Evolutionary conservation across 2,797 vertebrate genomes (phyloP), one percentile per base, ranked within the genome.

Genomic region (Aphelocoma californica): DNA sequence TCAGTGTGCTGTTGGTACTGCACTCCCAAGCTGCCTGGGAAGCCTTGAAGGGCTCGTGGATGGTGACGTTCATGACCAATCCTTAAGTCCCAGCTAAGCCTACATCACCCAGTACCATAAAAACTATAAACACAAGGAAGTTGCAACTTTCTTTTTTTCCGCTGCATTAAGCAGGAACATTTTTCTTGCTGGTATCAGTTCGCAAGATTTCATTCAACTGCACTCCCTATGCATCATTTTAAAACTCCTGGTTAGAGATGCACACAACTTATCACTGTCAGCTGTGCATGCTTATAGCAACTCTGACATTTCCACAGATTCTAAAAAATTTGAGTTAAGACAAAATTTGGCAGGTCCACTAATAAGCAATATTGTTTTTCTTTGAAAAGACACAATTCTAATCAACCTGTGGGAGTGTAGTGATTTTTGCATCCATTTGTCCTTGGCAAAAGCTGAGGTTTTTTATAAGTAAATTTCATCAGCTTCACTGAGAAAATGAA

Each of bases 281-380:
- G 82, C 26, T 44, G 7, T 7, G 11, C 42, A 21, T 1, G 6
- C 42, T 83, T 47, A 38, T 8, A 94, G 80, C 66, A 14, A 60
- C 88, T 44, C 73, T 94, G 90, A 92, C 90, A 92, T 90, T 93
- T 94, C 64, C 90, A 56, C 40, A 56, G 66, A 84, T 86, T 77
- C 93, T 70, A 86, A 95, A 92, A 95, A 90, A 96, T 90, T 81
- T 66, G 70, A 94, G 23, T 42, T 38, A 25, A 21, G 80, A 82
- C 31, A 79, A 93, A 88, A 90, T 71, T 29, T 95, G 92, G 74
- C 91, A 96, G 86, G 28, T 73, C 48, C 64, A 67, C 91, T 93
- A 93, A 96, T 92, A 91, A 94, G 67, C 64, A 86, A 86, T 88
- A 92, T 57, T 82, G 69, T 74, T 95, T 91, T 79, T 42, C 81